phyloP scores from a whole-genome alignment of 1,140 invertebrate genomes.

The Panulirus ornatus region DNA sequence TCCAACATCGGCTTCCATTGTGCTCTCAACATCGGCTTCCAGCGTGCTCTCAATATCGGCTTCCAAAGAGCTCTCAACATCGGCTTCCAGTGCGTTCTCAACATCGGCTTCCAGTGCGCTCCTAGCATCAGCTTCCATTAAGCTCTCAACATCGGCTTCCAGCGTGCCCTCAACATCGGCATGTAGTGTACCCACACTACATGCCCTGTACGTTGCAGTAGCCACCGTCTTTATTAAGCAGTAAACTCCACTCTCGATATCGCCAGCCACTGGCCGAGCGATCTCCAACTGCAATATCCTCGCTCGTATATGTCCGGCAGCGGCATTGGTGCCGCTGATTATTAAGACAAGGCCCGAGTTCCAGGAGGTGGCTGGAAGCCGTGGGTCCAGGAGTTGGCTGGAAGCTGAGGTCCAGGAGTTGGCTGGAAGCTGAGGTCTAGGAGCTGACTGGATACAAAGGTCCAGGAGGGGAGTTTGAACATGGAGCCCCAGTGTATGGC shows the following conservation, averaged over 20 bases:
- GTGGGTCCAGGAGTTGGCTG: neutral
- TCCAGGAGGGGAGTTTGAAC: too few relatives aligned
- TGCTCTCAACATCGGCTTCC: too few relatives aligned
- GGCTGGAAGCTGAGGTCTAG: neutral
- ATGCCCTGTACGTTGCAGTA: neutral
- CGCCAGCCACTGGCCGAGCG: neutral
- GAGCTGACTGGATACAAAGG: neutral
- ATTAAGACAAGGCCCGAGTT: too few relatives aligned
- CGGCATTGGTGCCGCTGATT: too few relatives aligned
- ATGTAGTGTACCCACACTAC: too few relatives aligned
- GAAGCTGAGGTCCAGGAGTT: neutral
- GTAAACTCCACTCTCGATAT: neutral
- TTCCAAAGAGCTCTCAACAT: too few relatives aligned
- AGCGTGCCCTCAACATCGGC: too few relatives aligned
- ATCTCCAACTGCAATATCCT: neutral
- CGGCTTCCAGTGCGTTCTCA: neutral
- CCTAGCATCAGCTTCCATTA: neutral
- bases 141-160: too few relatives aligned
- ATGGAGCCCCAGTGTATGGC: too few relatives aligned
- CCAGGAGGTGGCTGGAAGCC: neutral
- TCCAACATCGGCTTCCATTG: too few relatives aligned
- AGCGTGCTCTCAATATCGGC: too few relatives aligned
- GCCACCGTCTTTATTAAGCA: neutral
- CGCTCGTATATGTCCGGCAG: too few relatives aligned
- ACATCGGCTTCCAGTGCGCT: neutral